Evolutionary conservation across 2,113 vertebrate genomes (phyloP).

Genomic region (Cranoglanis bouderius): DNA sequence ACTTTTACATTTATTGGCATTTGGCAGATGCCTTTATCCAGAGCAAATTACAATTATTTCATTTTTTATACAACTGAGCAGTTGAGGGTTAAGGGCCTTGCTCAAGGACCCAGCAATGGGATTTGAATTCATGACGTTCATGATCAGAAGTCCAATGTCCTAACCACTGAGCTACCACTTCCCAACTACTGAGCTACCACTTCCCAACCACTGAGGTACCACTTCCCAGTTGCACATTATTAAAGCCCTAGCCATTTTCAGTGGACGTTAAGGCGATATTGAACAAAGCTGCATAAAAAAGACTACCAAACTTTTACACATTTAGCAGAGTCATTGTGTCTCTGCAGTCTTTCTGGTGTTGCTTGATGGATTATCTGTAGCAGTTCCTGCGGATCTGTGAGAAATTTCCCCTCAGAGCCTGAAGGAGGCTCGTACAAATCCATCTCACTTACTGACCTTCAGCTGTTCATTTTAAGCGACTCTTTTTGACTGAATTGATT

Average conservation of each 20-base stretch:
- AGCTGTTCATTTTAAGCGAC: not conserved
- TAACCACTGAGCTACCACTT: no score
- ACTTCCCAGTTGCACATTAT: not conserved
- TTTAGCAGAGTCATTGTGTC: not conserved
- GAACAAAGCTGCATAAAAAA: not conserved
- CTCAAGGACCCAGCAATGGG: no score
- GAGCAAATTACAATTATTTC: no score
- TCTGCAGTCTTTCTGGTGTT: not conserved
- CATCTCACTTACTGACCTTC: constrained; percentile 21
- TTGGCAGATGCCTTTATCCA: no score
- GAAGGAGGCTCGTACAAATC: not conserved
- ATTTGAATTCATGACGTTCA: no score
- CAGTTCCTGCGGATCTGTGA: not conserved
- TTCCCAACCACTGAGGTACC: no score
- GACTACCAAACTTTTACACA: not conserved
- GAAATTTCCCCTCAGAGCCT: constrained; percentile 10
- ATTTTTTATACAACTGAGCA: no score
- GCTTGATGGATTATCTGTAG: constrained; percentile 20
- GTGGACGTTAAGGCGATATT: no score
- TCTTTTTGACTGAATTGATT: not conserved
- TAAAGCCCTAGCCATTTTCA: not conserved
- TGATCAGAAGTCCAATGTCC: no score
- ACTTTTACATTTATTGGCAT: no score
- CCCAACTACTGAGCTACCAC: no score
- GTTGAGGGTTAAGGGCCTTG: no score